Conservation (phyloP, 2,797 vertebrate species). For the Vipera latastei region DNA sequence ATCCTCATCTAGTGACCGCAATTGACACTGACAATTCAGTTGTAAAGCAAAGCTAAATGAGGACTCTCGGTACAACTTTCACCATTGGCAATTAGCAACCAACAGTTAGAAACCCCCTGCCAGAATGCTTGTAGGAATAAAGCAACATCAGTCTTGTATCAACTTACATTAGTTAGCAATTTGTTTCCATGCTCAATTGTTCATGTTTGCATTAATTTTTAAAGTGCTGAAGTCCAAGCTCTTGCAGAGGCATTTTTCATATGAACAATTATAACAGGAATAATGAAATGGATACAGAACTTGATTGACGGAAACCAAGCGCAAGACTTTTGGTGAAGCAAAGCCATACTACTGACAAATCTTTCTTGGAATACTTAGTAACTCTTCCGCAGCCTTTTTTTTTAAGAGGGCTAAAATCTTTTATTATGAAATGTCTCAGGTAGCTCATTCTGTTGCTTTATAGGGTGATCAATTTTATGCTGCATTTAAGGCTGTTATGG, state of each 20-base stretch:
- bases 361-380: not conserved
- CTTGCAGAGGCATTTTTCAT: not conserved
- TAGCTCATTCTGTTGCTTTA: not conserved
- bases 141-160: not conserved
- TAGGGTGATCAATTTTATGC: not conserved
- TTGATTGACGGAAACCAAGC: not conserved
- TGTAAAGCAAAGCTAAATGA: not conserved
- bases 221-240: not conserved
- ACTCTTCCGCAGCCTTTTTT: not conserved
- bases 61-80: not conserved
- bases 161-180: not conserved
- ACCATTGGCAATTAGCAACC: not conserved
- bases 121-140: not conserved
- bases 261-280: not conserved
- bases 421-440: not conserved
- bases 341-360: not conserved
- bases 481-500: not conserved
- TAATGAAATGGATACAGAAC: not conserved
- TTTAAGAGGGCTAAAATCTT: not conserved
- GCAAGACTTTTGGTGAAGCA: not conserved
- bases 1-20: not conserved
- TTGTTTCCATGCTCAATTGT: not conserved
- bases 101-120: not conserved
- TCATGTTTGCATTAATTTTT: not conserved
- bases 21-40: not conserved